A percentile compares a stretch with the other conserved stretches of the same genome.
Conservation (phyloP, 2,113 vertebrate species). For the Ctenodactylus gundi region DNA sequence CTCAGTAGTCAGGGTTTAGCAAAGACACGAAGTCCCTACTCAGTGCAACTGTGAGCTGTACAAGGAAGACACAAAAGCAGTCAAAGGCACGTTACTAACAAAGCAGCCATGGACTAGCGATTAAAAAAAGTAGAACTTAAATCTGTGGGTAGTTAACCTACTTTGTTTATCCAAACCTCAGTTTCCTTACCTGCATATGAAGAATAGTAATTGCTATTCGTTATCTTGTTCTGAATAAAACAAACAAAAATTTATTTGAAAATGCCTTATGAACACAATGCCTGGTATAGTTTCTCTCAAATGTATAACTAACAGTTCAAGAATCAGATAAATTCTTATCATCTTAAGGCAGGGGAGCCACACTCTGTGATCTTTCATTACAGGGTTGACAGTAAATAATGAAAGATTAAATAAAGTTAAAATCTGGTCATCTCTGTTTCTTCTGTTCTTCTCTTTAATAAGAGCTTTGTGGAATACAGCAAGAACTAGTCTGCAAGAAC, state of each 20-base stretch:
- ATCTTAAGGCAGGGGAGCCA: neutral
- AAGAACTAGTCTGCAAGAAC: conserved; percentile 43
- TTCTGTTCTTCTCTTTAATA: conserved; percentile 23
- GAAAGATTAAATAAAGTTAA: conserved; percentile 13
- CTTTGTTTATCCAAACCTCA: neutral
- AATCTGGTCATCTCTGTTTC: neutral
- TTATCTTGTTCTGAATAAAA: conserved; percentile 39
- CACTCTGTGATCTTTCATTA: neutral
- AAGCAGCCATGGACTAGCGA: neutral
- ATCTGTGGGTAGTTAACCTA: neutral
- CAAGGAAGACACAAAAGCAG: neutral
- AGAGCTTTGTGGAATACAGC: conserved; percentile 40
- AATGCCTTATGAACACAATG: neutral
- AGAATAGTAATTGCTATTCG: neutral
- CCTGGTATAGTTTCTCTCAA: neutral
- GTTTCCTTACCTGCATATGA: neutral
- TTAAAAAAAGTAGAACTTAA: conserved; percentile 3
- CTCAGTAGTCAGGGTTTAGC: neutral
- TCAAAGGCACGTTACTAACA: neutral
- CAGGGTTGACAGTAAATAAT: conserved; percentile 4
- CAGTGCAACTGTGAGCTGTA: neutral
- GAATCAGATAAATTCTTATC: neutral
- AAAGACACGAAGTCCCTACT: neutral
- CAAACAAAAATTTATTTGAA: neutral
- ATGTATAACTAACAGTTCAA: neutral